Percentiles rank a stretch among this genome's conserved stretches.
These are phyloP conservation scores for Pogona vitticeps DNA, from an alignment of 2,113 vertebrate species.

Conservation along the genomic window DNA sequence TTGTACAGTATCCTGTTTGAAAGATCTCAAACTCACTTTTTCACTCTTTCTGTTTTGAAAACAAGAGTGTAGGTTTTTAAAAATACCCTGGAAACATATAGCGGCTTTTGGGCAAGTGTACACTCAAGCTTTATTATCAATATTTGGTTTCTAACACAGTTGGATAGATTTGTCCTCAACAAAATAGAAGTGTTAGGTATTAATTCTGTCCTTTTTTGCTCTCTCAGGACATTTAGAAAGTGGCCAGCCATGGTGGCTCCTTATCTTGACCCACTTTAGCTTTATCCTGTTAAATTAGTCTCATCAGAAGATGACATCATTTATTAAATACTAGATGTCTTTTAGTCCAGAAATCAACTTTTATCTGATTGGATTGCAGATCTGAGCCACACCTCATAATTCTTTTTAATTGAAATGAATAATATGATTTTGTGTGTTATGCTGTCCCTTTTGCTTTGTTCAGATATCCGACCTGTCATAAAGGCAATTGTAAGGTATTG, in stretches of 20 bases:
- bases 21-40: not conserved
- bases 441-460: slow-evolving; percentile 40
- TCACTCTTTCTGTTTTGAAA: not conserved
- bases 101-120: too few relatives aligned
- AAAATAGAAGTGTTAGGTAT: not conserved
- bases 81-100: too few relatives aligned
- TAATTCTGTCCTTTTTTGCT: not conserved
- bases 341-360: not conserved
- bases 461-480: slow-evolving; percentile 16
- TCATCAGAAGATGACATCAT: not conserved
- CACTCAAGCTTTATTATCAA: not conserved
- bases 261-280: not conserved
- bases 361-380: not conserved
- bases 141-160: not conserved
- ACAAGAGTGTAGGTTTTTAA: not conserved
- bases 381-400: not conserved
- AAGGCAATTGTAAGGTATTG: not conserved
- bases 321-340: slow-evolving; percentile 10
- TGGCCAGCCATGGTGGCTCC: not conserved
- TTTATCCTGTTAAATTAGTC: not conserved
- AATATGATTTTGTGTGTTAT: not conserved
- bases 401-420: not conserved
- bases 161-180: not conserved
- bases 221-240: not conserved
- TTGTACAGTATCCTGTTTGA: not conserved